Evolutionary conservation across 1,140 invertebrate species (phyloP), one percentile per base, ranked within the genome.

Genomic region (Lasioglossum albipes): DNA sequence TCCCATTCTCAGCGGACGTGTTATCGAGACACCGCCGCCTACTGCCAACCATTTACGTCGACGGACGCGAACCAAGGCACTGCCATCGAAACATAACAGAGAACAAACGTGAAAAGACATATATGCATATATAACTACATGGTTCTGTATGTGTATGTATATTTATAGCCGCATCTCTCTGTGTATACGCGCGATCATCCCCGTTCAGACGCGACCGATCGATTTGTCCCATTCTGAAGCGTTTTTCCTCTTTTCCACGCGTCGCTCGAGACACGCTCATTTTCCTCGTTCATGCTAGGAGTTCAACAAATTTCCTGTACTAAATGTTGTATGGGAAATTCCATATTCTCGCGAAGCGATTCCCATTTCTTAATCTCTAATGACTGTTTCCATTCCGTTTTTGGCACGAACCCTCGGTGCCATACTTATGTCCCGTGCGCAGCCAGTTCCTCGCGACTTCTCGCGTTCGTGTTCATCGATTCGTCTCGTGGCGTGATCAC

Each of bases 41-140:
- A 85, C 79, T 85, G 84, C 83, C 84, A 85, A 72, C 68, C 65
- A 79, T 42, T 64, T 45, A 22, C 36, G 45, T 81, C 73, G 36
- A 75, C 42, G n/a, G 72, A 81, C 64, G 64, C 68, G 66, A 81
- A 75, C 57, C 45, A 75, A 84, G 69, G 42, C 75, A 85, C 84
- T 85, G 84, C 84, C 83, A 85, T 31, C 69, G 52, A 70, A 67
- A 57, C 72, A 62, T 64, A 71, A 57, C 57, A 66, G 22, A 45
- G 36, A 36, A 69, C 36, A 42, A 66, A 66, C 62, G 41, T 69
- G 22, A 65, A 27, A 20, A 45, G 16, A 31, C 64, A 49, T 54
- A 27, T 52, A n/a, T 64, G 20, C 41, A 27, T 71, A 31, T 62
- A 41, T 52, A 36, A 36, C 27, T 36, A 52, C 16, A 74, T 12